phyloP scores from a whole-genome alignment of 1,140 invertebrate genomes.

The Odontomachus brunneus region DNA sequence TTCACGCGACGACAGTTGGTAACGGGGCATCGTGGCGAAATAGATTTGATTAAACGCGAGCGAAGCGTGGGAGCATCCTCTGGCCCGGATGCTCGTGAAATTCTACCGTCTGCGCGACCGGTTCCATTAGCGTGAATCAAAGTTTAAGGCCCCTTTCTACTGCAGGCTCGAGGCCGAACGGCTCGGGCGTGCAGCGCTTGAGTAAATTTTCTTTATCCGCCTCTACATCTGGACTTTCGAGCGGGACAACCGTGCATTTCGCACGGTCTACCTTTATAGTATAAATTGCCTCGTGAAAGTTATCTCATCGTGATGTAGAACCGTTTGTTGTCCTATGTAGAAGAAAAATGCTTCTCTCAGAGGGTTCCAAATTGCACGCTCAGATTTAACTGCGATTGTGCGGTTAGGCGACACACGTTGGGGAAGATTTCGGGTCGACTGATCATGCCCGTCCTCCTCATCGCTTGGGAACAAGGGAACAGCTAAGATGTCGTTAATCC shows the following conservation, averaged over 20 bases:
- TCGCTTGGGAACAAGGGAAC: too few species aligned
- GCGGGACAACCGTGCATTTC: neutral
- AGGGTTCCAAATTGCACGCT: too few species aligned
- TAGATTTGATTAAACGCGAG: slow-evolving; percentile 50
- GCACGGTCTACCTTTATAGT: neutral
- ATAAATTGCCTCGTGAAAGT: neutral
- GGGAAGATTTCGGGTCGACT: too few species aligned
- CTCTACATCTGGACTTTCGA: neutral
- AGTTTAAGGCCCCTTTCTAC: slow-evolving; percentile 28
- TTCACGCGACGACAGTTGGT: neutral
- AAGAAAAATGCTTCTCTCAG: too few species aligned
- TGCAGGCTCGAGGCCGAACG: neutral
- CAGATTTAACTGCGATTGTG: too few species aligned
- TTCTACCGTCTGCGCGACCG: slow-evolving; percentile 34
- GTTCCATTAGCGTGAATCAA: slow-evolving; percentile 42
- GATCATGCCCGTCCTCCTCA: too few species aligned
- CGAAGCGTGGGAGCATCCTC: slow-evolving; percentile 44
- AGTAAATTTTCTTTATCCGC: slow-evolving; percentile 13
- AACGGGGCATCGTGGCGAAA: slow-evolving; percentile 29
- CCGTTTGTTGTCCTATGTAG: too few species aligned
- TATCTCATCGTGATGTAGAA: too few species aligned
- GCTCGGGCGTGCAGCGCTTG: neutral
- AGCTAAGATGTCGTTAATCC: neutral
- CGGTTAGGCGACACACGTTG: too few species aligned
- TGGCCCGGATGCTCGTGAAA: slow-evolving; percentile 36